Percentiles rank a stretch among this genome's conserved stretches.
phyloP scores from a whole-genome alignment of 2,888 invertebrate species.

The Philaethria dido region DNA sequence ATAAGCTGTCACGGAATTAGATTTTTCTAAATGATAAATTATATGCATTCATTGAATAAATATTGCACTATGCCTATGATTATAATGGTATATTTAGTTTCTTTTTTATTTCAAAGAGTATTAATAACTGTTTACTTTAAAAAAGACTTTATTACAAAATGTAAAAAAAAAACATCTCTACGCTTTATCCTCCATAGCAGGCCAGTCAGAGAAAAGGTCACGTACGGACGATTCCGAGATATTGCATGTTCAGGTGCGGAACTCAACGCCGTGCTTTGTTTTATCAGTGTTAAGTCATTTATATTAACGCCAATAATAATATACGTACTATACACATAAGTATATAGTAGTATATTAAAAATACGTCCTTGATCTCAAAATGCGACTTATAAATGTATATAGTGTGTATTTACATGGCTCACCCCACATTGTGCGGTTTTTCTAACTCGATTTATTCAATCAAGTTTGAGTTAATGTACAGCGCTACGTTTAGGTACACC shows the following conservation, averaged over 20 bases:
- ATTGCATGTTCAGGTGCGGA: too few species aligned
- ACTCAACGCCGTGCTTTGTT: too few species aligned
- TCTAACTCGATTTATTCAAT: neutral
- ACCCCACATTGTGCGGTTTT: neutral
- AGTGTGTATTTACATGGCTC: neutral
- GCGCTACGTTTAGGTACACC: too few species aligned
- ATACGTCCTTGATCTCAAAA: neutral
- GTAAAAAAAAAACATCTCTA: too few species aligned
- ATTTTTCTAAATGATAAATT: constrained; percentile 24
- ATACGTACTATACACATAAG: neutral
- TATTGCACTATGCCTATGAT: neutral
- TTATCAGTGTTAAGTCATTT: too few species aligned
- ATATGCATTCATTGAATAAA: neutral
- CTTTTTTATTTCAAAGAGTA: too few species aligned
- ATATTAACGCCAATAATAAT: neutral
- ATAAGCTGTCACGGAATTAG: constrained; percentile 11
- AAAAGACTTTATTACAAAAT: too few species aligned
- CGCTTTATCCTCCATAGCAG: too few species aligned
- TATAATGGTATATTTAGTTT: neutral
- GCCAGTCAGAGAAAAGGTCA: too few species aligned
- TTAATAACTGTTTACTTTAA: too few species aligned
- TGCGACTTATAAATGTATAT: neutral
- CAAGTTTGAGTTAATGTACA: neutral
- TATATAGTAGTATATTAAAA: too few species aligned
- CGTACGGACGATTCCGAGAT: too few species aligned